Conservation (phyloP, 2,797 vertebrate genomes). For the Melanotaenia boesemani region DNA sequence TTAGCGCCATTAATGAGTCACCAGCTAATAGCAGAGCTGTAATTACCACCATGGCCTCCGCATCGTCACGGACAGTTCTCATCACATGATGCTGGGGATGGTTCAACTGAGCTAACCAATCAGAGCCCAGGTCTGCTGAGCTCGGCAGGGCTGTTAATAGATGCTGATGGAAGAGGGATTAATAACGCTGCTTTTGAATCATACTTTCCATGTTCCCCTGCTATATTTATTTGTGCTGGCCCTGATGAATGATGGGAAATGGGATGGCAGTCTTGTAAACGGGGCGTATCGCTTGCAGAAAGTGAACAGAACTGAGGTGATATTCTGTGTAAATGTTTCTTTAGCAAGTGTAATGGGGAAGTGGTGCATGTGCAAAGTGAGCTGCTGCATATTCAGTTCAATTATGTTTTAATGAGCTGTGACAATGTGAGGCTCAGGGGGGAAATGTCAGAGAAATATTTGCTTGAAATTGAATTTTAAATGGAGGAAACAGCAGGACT, state of each 20-base stretch:
- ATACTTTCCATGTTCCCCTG: slow-evolving; percentile 42
- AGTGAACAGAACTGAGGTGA: slow-evolving; percentile 47
- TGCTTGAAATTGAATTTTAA: slow-evolving; percentile 52
- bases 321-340: slow-evolving; percentile 63
- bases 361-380: slow-evolving; percentile 51
- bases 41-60: slow-evolving; percentile 27
- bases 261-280: slow-evolving; percentile 23
- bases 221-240: slow-evolving; percentile 46
- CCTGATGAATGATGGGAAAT: slow-evolving; percentile 54
- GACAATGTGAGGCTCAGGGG: slow-evolving; percentile 58
- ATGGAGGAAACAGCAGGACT: slow-evolving; percentile 23
- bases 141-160: slow-evolving; percentile 44
- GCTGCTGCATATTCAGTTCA: slow-evolving; percentile 69
- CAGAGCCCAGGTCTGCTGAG: slow-evolving; percentile 62
- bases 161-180: slow-evolving; percentile 72
- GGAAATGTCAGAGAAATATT: slow-evolving; percentile 64
- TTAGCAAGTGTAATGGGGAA: slow-evolving; percentile 56
- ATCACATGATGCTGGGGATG: slow-evolving; percentile 59
- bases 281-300: slow-evolving; percentile 27
- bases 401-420: slow-evolving; percentile 77
- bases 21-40: slow-evolving; percentile 38
- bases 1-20: slow-evolving; percentile 57
- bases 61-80: slow-evolving; percentile 58
- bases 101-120: slow-evolving; percentile 75
- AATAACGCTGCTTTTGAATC: slow-evolving; percentile 63